Evolutionary conservation across 2,888 invertebrate species (phyloP).

Genomic region (Cerastis rubricosa): DNA sequence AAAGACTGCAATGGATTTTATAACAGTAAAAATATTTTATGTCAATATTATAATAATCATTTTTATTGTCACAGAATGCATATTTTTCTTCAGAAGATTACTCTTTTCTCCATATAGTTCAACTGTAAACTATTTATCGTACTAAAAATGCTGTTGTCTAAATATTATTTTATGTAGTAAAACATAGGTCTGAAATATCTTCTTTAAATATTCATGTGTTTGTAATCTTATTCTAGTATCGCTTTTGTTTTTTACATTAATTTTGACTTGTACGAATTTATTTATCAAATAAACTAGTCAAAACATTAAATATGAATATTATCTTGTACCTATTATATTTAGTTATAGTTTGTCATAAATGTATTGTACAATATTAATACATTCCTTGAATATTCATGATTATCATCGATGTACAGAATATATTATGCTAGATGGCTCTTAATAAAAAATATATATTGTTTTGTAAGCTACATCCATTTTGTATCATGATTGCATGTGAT

Average conservation of each 20-base stretch:
- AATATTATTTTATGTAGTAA: constrained; percentile 12
- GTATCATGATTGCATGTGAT: constrained; percentile 66
- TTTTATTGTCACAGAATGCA: background rate
- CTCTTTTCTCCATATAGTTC: background rate
- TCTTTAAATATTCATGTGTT: background rate
- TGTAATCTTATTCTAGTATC: constrained; percentile 2
- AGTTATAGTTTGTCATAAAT: constrained; percentile 27
- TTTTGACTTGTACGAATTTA: constrained; percentile 29
- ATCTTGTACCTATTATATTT: too few species aligned
- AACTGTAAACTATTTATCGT: background rate
- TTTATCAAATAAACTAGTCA: constrained; percentile 47
- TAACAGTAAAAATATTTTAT: background rate
- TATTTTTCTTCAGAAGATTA: background rate
- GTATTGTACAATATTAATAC: constrained; percentile 30
- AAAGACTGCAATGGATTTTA: constrained; percentile 47
- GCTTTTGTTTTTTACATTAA: background rate
- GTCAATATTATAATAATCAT: background rate
- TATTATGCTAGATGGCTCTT: constrained; percentile 2
- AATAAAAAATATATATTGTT: constrained; percentile 47
- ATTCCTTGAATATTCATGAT: constrained; percentile 37
- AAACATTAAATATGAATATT: constrained; percentile 3
- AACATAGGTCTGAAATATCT: constrained; percentile 36
- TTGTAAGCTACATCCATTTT: constrained; percentile 62
- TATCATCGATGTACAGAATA: constrained; percentile 3
- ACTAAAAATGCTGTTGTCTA: background rate